A percentile compares a stretch with the other conserved stretches of the same genome.
These are phyloP conservation scores for Hydra vulgaris DNA, from an alignment of 30 jellyfish, hydroid and myxozoan species.

Conservation along the genomic window DNA sequence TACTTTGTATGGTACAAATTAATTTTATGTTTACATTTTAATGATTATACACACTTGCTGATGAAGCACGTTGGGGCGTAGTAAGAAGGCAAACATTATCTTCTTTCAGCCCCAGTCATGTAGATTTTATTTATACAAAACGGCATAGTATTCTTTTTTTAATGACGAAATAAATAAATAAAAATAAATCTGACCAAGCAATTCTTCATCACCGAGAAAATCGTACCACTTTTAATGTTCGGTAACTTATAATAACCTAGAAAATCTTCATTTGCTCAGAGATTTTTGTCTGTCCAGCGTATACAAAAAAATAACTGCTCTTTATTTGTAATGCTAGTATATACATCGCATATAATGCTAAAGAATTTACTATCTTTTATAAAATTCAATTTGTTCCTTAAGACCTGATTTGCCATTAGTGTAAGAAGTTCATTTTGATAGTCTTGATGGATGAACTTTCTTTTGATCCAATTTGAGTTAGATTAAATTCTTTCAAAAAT, in stretches of 20 bases:
- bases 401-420: too few relatives aligned
- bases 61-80: too few relatives aligned
- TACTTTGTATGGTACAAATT: too few relatives aligned
- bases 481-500: constrained; percentile 2
- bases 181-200: constrained; percentile 17
- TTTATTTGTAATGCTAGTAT: constrained; percentile 24
- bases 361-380: constrained; percentile 5
- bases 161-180: too few relatives aligned
- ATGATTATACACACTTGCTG: too few relatives aligned
- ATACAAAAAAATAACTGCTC: constrained; percentile 30
- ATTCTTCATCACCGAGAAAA: constrained; percentile 12
- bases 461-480: background rate
- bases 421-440: too few relatives aligned
- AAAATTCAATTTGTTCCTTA: background rate
- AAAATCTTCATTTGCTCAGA: constrained; percentile 19
- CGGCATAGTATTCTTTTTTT: too few relatives aligned
- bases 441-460: too few relatives aligned
- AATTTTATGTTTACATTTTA: too few relatives aligned
- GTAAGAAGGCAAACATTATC: too few relatives aligned
- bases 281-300: constrained; percentile 27
- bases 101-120: too few relatives aligned
- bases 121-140: too few relatives aligned
- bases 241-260: constrained; percentile 30
- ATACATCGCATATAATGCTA: constrained; percentile 20
- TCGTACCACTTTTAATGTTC: constrained; percentile 14